Percentiles rank a stretch among this genome's conserved stretches.
phyloP scores from a whole-genome alignment of 1,140 invertebrate species.

The Drosophila kikkawai region DNA sequence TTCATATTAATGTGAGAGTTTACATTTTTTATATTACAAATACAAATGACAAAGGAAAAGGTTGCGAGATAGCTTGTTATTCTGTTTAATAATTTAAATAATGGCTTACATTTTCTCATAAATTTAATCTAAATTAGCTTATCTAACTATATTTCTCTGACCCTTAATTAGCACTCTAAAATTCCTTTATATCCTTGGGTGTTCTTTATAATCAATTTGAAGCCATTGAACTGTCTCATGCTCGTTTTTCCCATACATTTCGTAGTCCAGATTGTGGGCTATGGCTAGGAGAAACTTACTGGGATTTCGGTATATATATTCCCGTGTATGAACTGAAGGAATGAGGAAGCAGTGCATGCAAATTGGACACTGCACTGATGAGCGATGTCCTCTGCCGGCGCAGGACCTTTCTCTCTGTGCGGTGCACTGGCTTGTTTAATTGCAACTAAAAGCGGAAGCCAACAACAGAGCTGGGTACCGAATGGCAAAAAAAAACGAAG shows the following conservation, averaged over 20 bases:
- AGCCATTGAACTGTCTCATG: conserved; percentile 5
- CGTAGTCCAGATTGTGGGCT: conserved; percentile 17
- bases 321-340: conserved; percentile 13
- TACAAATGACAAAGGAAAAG: not conserved
- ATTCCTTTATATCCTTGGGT: not conserved
- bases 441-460: conserved; percentile 76
- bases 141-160: not conserved
- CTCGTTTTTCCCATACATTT: conserved; percentile 6
- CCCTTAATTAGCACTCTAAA: not conserved
- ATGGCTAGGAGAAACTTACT: conserved; percentile 6
- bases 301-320: conserved; percentile 8
- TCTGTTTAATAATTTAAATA: not conserved
- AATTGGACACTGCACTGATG: conserved; percentile 75
- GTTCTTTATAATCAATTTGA: conserved; percentile 25
- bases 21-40: not conserved
- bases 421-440: conserved; percentile 76
- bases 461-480: conserved; percentile 5
- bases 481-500: conserved; percentile 5
- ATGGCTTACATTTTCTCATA: not conserved
- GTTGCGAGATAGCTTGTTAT: not conserved
- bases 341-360: conserved; percentile 40
- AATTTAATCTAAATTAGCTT: not conserved
- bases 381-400: conserved; percentile 56
- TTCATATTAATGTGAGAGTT: not conserved
- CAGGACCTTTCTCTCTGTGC: conserved; percentile 40